Evolutionary conservation across 2,113 vertebrate genomes (phyloP).

Genomic region (Upupa epops): DNA sequence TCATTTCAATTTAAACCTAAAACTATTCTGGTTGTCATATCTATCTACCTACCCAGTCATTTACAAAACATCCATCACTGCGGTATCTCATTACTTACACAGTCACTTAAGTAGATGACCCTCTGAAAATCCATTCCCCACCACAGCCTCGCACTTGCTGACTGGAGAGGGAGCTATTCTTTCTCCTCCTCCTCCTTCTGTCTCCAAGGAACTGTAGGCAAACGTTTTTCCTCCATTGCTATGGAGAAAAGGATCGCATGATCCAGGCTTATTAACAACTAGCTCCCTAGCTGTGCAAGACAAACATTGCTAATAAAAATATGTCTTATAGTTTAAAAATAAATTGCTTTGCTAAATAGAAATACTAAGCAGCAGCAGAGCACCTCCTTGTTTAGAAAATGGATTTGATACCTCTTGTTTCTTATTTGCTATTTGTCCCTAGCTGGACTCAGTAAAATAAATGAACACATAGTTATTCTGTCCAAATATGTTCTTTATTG

Average conservation of each 20-base stretch:
- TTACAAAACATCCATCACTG: constrained; percentile 44
- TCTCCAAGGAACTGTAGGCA: constrained; percentile 3
- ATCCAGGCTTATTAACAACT: background rate
- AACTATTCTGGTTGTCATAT: constrained; percentile 49
- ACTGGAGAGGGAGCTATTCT: constrained; percentile 24
- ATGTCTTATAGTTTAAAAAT: background rate
- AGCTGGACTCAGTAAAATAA: background rate
- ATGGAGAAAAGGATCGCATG: background rate
- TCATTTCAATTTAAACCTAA: constrained; percentile 49
- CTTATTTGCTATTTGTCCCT: background rate
- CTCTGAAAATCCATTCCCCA: background rate
- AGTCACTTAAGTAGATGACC: background rate
- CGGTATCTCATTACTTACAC: constrained; percentile 1
- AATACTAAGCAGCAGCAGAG: background rate
- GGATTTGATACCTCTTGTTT: background rate
- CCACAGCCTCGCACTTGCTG: background rate
- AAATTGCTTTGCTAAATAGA: background rate
- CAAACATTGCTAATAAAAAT: background rate
- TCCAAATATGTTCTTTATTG: background rate
- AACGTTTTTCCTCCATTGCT: background rate
- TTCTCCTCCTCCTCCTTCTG: background rate
- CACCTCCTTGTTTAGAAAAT: background rate
- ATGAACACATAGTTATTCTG: background rate
- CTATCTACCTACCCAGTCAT: constrained; percentile 32
- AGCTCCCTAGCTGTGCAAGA: background rate